Base-by-base conservation (phyloP, 2,797 vertebrate genomes). In the Arrhamphus sclerolepis region DNA sequence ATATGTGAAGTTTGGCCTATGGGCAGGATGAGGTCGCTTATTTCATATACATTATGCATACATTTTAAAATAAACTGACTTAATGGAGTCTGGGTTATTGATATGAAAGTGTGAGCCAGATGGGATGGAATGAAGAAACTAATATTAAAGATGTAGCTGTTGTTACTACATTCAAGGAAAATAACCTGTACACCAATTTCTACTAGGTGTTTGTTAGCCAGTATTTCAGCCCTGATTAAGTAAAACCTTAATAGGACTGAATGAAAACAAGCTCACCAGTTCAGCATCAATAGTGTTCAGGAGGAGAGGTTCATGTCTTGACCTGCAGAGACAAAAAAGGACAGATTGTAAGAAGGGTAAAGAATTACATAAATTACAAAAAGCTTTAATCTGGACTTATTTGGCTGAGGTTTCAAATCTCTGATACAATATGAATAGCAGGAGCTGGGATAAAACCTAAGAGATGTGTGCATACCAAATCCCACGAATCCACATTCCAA, bases 271-370 rank as follows among this genome's bases (percentile, higher is more conserved):
- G 88, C 91, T 92, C 74, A 92, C 91, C 90, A 92, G 88, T 89
- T 90, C 81, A 87, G 83, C 89, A 90, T 89, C 81, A 90, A 90
- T 65, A 59, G 42, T 0, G 54, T 75, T 90, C 86, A 90, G 83
- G 1, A 28, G 78, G 65, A 89, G 75, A 83, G 79, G 77, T 70
- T 86, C 89, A 91, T 91, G 65, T 89, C 88, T 90, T 82, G 59
- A 63, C 84, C 90, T 92, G 81, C 62, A 82, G 65, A 85, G 80
- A 90, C 80, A 89, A 85, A 87, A 89, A 82, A 87, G 79, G 77
- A 84, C 62, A 84, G 50, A 34, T 3, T 2, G 67, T 81, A 66
- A 83, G 69, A 72, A 59, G 65, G 31, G 49, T 46, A 61, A 68
- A 76, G 51, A 71, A 77, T 81, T 78, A 77, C 77, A 84, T 75